phyloP scores from a whole-genome alignment of 1,140 invertebrate genomes.

The Brachionus sp. region DNA sequence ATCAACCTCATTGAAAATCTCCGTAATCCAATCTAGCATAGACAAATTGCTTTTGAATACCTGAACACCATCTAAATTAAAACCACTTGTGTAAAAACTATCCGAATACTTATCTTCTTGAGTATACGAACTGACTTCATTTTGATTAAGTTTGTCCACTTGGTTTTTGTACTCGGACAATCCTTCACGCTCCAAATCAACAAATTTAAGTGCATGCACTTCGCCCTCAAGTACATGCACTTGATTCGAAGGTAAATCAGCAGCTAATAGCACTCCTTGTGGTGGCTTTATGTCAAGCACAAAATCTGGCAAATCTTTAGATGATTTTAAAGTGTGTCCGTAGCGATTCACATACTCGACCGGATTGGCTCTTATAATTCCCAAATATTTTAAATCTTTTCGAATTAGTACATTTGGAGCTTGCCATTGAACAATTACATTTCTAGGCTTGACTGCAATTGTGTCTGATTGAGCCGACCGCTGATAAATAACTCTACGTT shows the following conservation, averaged over 20 bases:
- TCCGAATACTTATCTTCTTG: not conserved
- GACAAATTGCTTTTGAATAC: not conserved
- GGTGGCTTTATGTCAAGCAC: constrained; percentile 9
- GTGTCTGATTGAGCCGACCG: not conserved
- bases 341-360: constrained; percentile 33
- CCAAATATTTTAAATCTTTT: constrained; percentile 42
- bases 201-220: constrained; percentile 17
- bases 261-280: not conserved
- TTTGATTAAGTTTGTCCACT: not conserved
- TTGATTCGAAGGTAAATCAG: not conserved
- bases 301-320: not conserved
- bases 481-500: constrained; percentile 40
- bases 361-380: constrained; percentile 18
- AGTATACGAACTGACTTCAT: not conserved
- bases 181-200: constrained; percentile 33
- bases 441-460: not conserved
- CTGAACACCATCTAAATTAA: not conserved
- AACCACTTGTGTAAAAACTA: not conserved
- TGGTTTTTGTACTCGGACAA: not conserved
- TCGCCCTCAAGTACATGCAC: constrained; percentile 23
- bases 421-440: constrained; percentile 42
- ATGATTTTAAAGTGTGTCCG: not conserved
- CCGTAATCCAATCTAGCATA: not conserved
- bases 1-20: not conserved
- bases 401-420: constrained; percentile 6